A percentile compares a stretch with the other conserved stretches of the same genome.
Evolutionary conservation across 2,797 vertebrate genomes (phyloP).

Genomic region (Oryzias dopingdopingensis): DNA sequence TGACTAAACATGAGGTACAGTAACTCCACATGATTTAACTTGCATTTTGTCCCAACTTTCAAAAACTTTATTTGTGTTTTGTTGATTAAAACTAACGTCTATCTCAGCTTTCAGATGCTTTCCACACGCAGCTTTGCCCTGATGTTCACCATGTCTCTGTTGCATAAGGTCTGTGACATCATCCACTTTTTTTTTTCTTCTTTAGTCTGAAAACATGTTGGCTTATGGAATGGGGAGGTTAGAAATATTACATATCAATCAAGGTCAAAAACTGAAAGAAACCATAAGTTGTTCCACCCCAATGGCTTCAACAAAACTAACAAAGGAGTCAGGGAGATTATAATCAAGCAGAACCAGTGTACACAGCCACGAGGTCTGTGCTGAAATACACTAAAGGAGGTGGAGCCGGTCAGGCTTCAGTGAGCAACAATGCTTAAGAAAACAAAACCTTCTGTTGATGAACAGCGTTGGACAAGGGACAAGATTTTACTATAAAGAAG

Average conservation of each 20-base stretch:
- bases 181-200: background rate
- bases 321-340: slow-evolving; percentile 23
- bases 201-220: too few species aligned
- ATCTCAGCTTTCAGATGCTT: too few species aligned
- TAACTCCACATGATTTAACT: too few species aligned
- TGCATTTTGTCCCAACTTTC: too few species aligned
- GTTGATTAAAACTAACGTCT: too few species aligned
- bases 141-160: too few species aligned
- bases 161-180: background rate
- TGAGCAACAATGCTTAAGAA: slow-evolving; percentile 24
- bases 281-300: slow-evolving; percentile 1
- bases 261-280: slow-evolving; percentile 4
- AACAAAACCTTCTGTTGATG: slow-evolving; percentile 12
- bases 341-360: slow-evolving; percentile 10
- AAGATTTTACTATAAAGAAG: background rate
- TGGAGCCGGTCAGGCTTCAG: slow-evolving; percentile 9
- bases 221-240: background rate
- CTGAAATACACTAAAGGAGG: slow-evolving; percentile 18
- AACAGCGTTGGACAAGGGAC: slow-evolving; percentile 5
- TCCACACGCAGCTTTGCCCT: too few species aligned
- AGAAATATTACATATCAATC: background rate
- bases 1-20: too few species aligned
- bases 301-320: slow-evolving; percentile 38
- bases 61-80: too few species aligned
- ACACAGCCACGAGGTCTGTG: background rate